A percentile compares a stretch with the other conserved stretches of the same genome.
Conservation (phyloP, 2,113 vertebrate genomes). For the Percopsis transmontana region DNA sequence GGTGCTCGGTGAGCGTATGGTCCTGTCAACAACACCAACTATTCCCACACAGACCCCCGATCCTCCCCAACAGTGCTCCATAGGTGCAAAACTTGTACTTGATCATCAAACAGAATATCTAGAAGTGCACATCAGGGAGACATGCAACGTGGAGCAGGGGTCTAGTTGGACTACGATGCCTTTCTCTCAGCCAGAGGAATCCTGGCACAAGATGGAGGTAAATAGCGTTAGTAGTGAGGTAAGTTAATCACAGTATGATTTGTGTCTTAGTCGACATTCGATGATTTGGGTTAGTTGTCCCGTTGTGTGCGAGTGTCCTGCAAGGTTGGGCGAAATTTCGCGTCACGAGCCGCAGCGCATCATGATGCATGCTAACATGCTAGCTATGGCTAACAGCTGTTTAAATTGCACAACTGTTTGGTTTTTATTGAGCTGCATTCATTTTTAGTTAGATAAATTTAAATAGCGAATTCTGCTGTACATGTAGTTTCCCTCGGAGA, state of each 20-base stretch:
- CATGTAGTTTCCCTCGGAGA: too few relatives aligned
- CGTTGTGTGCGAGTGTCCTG: conserved; percentile 39
- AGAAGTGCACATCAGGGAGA: conserved; percentile 56
- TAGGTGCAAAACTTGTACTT: conserved; percentile 27
- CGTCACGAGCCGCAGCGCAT: conserved; percentile 66
- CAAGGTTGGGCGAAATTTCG: conserved; percentile 30
- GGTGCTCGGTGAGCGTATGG: conserved; percentile 61
- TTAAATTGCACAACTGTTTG: conserved; percentile 51
- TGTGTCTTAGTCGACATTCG: not conserved
- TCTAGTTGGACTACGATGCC: conserved; percentile 82
- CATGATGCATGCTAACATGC: conserved; percentile 69
- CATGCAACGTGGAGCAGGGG: conserved; percentile 74
- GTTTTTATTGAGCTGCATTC: conserved; percentile 53
- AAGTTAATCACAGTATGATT: conserved; percentile 44
- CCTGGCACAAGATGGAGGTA: conserved; percentile 90
- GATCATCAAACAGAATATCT: conserved; percentile 48
- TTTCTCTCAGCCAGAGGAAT: conserved; percentile 80
- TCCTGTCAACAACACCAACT: conserved; percentile 56
- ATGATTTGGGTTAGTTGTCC: conserved; percentile 19
- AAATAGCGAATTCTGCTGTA: too few relatives aligned
- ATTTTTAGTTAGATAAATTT: too few relatives aligned
- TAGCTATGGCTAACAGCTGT: conserved; percentile 72
- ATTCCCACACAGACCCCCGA: conserved; percentile 31
- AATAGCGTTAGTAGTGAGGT: conserved; percentile 81
- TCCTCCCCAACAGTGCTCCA: conserved; percentile 24